A percentile compares a stretch with the other conserved stretches of the same genome.
phyloP scores from a whole-genome alignment of 1,140 invertebrate species.

The Eriocheir sinensis region DNA sequence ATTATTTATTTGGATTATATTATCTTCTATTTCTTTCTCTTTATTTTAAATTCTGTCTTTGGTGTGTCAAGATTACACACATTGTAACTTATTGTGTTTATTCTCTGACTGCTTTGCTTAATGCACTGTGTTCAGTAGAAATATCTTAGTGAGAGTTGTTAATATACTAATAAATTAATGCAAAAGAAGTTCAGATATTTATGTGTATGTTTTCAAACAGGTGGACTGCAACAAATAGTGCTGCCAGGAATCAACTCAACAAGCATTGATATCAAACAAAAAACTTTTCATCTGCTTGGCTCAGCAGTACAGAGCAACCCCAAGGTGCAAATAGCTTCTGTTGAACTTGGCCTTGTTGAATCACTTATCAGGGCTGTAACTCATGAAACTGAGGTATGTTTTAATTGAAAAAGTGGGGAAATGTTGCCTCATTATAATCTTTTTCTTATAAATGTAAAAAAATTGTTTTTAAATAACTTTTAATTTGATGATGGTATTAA shows the following conservation, averaged over 20 bases:
- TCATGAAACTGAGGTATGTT: conserved; percentile 45
- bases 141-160: no score
- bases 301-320: conserved; percentile 63
- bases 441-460: conserved; percentile 7
- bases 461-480: not conserved
- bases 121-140: no score
- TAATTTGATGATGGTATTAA: not conserved
- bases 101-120: no score
- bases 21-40: not conserved
- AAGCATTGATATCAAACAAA: conserved; percentile 5
- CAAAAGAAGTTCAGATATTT: not conserved
- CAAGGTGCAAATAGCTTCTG: conserved; percentile 59
- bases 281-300: conserved; percentile 57
- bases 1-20: not conserved
- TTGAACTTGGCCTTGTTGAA: conserved; percentile 65
- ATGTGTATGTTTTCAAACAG: not conserved
- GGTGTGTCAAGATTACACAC: no score
- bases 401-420: not conserved
- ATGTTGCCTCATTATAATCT: not conserved
- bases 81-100: no score
- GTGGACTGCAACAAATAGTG: conserved; percentile 57
- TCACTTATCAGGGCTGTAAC: conserved; percentile 53
- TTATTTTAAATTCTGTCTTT: no score
- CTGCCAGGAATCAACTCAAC: conserved; percentile 54
- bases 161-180: no score